Base-by-base conservation (phyloP, 2,113 vertebrate genomes). In the Caracal caracal region DNA sequence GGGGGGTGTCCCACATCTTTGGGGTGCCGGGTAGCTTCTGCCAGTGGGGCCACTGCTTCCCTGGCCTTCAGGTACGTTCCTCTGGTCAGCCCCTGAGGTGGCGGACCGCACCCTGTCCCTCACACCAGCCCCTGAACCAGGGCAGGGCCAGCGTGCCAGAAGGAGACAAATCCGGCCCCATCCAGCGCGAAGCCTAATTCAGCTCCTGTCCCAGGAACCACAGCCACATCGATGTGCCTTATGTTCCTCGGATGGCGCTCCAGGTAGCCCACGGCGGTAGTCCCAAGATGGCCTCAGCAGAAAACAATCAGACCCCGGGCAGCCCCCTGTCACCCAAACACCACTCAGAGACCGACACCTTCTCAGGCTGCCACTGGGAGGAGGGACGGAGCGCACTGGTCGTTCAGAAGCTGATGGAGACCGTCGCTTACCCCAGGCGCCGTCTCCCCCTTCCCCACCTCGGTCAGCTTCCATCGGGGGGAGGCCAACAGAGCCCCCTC, bases 161-260 rank as follows among this genome's bases (percentile, higher is more conserved):
- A 19, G 4, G 63, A 40, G 56, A 22, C 0, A 0, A 40, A 5
- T 13, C 5, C 70, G 26, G 51, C 63, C 35, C 49, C 49, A 22
- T 0, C 15, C 10, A n/a, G 11, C 4, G 10, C 2, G 16, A 49
- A 11, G 11, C n/a, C 15, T 15, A 3, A 6, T 37, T 68, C n/a
- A n/a, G 30, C 73, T 10, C n/a, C 59, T 78, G 33, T 24, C 43
- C 26, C 49, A 16, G 22, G 2, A 56, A 4, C 35, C 47, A n/a
- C 3, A 35, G 82, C 9, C 30, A 24, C 30, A 0, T 2, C 10
- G 1, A 17, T 4, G 6, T 28, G 33, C 37, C 89, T 63, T 11
- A 6, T 2, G 5, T 24, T 11, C 33, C 28, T 10, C 4, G 33
- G 37, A 56, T 7, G 37, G 15, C 9, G 33, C 24, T 22, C 35